Conservation (phyloP, 2,888 invertebrate species). For the Nomada lathburiana region DNA sequence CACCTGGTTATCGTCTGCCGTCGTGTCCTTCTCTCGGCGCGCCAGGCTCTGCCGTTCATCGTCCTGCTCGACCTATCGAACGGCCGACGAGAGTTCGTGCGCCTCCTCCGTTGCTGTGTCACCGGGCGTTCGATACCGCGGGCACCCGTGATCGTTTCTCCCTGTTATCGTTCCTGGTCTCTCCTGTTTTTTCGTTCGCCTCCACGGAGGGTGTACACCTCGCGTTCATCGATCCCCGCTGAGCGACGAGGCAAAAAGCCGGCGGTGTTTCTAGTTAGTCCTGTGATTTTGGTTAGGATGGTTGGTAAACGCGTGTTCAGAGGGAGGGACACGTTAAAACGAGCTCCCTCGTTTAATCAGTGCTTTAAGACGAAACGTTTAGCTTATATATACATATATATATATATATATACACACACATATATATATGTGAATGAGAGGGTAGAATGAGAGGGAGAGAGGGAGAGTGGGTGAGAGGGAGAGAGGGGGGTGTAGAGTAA, state of each 20-base stretch:
- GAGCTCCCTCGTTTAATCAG: slow-evolving; percentile 84
- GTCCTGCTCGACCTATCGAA: background rate
- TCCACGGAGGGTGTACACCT: slow-evolving; percentile 46
- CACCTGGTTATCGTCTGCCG: slow-evolving; percentile 12
- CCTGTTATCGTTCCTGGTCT: slow-evolving; percentile 39
- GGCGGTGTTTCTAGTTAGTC: slow-evolving; percentile 84
- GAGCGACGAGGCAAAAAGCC: slow-evolving; percentile 74
- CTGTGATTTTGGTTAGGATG: slow-evolving; percentile 84
- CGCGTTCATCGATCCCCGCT: slow-evolving; percentile 59
- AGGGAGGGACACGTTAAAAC: slow-evolving; percentile 83
- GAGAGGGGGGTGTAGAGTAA: background rate
- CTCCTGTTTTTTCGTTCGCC: slow-evolving; percentile 53
- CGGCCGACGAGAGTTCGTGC: slow-evolving; percentile 15
- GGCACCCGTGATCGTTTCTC: slow-evolving; percentile 12
- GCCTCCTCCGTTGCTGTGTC: slow-evolving; percentile 14
- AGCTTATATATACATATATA: slow-evolving; percentile 79
- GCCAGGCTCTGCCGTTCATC: background rate
- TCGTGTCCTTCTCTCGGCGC: slow-evolving; percentile 31
- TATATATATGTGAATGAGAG: slow-evolving; percentile 62
- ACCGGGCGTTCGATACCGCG: slow-evolving; percentile 8
- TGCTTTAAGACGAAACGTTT: slow-evolving; percentile 84
- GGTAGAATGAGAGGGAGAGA: slow-evolving; percentile 38
- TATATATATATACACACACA: slow-evolving; percentile 67
- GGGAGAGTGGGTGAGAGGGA: slow-evolving; percentile 41
- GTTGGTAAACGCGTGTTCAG: slow-evolving; percentile 81